phyloP scores from a whole-genome alignment of 2,797 vertebrate genomes.

The Acropternis orthonyx region DNA sequence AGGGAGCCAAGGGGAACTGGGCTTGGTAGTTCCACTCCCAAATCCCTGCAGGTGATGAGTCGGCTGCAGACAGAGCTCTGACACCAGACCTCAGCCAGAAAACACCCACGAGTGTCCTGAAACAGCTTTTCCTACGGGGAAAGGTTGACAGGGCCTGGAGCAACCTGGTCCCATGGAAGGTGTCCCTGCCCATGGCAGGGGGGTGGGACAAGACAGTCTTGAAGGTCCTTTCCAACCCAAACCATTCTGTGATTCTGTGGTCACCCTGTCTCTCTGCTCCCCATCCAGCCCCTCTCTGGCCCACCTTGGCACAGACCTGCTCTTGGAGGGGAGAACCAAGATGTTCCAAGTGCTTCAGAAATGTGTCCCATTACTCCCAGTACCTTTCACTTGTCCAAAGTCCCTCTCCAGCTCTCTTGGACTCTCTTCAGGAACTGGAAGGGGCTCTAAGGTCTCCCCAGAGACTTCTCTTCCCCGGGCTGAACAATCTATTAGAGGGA shows the following conservation, averaged over 20 bases:
- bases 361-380: neutral
- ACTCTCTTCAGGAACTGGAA: neutral
- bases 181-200: neutral
- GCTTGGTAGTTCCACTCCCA: neutral
- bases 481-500: neutral
- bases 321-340: neutral
- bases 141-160: neutral
- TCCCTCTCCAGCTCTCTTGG: neutral
- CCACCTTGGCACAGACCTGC: fast-evolving
- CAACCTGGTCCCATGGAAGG: neutral
- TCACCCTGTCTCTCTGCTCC: neutral
- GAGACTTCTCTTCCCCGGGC: neutral
- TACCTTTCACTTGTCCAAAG: neutral
- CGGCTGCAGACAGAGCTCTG: fast-evolving
- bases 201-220: neutral
- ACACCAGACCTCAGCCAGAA: neutral
- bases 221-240: neutral
- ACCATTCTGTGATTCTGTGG: neutral
- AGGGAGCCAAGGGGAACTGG: neutral
- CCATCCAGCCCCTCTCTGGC: neutral
- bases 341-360: neutral
- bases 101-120: neutral
- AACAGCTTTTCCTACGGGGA: neutral
- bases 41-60: neutral
- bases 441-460: neutral